phyloP scores from a whole-genome alignment of 2,797 vertebrate genomes.

The Hylomyscus alleni region DNA sequence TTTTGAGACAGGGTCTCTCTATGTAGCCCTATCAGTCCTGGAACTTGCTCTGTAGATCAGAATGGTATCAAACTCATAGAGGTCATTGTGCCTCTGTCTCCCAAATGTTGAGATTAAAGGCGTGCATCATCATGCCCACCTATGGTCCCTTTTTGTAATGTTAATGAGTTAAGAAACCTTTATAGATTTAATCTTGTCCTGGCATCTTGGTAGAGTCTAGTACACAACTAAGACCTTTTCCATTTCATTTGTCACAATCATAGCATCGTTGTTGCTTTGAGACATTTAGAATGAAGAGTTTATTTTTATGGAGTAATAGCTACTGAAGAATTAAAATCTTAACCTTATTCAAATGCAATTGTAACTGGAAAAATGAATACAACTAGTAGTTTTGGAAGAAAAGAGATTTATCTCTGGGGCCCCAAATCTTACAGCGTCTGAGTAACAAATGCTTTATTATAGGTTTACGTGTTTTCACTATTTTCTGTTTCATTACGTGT shows the following conservation, averaged over 20 bases:
- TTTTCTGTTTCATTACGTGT: not conserved
- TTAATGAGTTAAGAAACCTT: slow-evolving; percentile 19
- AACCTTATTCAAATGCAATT: slow-evolving; percentile 51
- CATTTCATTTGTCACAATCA: not conserved
- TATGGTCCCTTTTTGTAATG: not conserved
- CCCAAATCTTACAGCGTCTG: not conserved
- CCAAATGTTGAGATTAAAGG: not conserved
- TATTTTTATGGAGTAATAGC: slow-evolving; percentile 30
- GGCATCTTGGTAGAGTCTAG: not conserved
- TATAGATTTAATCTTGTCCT: not conserved
- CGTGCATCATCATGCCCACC: not conserved
- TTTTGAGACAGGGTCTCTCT: not conserved
- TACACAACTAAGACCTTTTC: not conserved
- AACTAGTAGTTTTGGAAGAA: not conserved
- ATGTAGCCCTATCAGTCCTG: not conserved
- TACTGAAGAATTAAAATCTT: not conserved
- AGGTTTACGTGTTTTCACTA: not conserved
- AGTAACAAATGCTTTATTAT: slow-evolving; percentile 26
- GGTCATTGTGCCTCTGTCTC: not conserved
- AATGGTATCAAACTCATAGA: not conserved
- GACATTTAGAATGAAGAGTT: not conserved
- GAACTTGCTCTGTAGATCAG: not conserved
- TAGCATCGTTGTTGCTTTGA: slow-evolving; percentile 1
- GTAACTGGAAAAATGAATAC: not conserved
- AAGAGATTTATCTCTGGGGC: slow-evolving; percentile 37